Percentiles rank a stretch among this genome's conserved stretches.
phyloP scores from a whole-genome alignment of 2,113 vertebrate species.

The Propithecus coquereli region DNA sequence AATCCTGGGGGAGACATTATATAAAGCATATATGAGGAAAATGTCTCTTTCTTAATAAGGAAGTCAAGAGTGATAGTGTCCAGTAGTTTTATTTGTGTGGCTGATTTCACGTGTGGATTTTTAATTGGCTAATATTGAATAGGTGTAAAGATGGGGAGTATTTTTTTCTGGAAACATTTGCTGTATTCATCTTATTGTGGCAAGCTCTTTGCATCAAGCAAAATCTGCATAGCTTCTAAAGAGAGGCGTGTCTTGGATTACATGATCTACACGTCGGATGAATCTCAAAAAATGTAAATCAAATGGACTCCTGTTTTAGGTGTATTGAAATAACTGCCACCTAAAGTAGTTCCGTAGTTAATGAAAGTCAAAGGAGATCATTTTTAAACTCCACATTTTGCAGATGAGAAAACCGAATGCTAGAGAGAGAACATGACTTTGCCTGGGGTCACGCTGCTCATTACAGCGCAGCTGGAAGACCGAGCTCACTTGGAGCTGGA shows the following conservation, averaged over 20 bases:
- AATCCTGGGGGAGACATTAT: background rate
- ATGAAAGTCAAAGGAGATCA: background rate
- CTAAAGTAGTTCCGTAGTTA: background rate
- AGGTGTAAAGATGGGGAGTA: background rate
- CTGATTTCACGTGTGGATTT: background rate
- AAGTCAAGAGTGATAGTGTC: background rate
- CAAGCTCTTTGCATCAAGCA: background rate
- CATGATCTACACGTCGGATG: background rate
- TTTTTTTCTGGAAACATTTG: background rate
- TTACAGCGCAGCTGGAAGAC: background rate
- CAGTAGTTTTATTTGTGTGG: background rate
- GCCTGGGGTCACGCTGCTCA: background rate
- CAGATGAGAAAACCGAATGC: constrained; percentile 13
- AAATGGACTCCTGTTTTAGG: background rate
- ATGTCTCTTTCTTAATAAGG: background rate
- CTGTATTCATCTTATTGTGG: background rate
- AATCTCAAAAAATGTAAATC: background rate
- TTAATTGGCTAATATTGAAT: background rate
- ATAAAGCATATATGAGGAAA: background rate
- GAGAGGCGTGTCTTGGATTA: background rate
- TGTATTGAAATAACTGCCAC: background rate
- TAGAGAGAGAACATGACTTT: background rate
- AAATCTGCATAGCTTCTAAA: background rate
- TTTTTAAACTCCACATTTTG: background rate
- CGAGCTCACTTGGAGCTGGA: background rate